phyloP scores from a whole-genome alignment of 2,888 invertebrate species.

The Heliconius cydno region DNA sequence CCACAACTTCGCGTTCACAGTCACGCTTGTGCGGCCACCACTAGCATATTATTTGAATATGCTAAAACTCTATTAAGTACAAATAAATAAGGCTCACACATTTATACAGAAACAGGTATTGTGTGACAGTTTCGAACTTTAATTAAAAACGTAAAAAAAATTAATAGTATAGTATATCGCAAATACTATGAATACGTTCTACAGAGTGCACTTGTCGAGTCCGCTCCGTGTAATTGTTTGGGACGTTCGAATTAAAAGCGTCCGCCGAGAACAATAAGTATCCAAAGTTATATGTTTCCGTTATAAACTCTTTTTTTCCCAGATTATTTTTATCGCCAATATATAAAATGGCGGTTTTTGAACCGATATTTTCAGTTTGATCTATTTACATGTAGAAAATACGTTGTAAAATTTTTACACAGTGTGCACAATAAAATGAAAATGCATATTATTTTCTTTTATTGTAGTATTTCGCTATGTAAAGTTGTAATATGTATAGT shows the following conservation, averaged over 20 bases:
- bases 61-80: not conserved
- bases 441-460: not conserved
- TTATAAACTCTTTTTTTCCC: conserved; percentile 4
- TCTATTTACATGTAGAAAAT: not conserved
- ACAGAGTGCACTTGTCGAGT: conserved; percentile 42
- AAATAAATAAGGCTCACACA: not conserved
- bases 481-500: not conserved
- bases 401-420: not conserved
- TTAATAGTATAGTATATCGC: conserved; percentile 2
- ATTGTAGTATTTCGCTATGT: not conserved
- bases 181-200: conserved; percentile 32
- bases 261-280: conserved; percentile 27
- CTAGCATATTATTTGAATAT: not conserved
- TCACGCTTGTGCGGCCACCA: no score
- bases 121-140: not conserved
- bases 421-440: not conserved
- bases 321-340: not conserved
- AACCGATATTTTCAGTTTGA: not conserved
- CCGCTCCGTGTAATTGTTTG: conserved; percentile 35
- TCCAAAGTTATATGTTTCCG: conserved; percentile 13
- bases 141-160: conserved; percentile 21
- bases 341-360: conserved; percentile 3
- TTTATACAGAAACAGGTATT: not conserved
- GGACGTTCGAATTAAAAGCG: conserved; percentile 39
- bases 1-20: no score